Base-by-base conservation (phyloP, 2,888 invertebrate species). In the Papilio protenor region DNA sequence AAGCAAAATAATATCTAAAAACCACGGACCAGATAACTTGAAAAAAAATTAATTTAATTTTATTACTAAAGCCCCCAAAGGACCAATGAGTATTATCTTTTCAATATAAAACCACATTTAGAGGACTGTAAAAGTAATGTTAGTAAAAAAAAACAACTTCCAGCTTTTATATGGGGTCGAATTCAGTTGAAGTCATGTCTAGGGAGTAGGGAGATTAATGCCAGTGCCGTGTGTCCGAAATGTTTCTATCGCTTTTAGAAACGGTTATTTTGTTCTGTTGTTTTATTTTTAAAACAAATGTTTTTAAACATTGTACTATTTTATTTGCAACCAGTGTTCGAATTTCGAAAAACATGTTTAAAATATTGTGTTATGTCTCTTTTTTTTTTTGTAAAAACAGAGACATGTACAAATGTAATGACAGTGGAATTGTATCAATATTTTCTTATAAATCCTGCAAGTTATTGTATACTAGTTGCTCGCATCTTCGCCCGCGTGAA, bases 151-250 rank as follows among this genome's bases (percentile, higher is more conserved):
- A 71, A 27, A 69, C 52, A n/a, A 14, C 40, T 55, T 18, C 23
- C 49, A 70, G 64, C 52, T 75, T 78, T 75, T 78, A 64, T 78
- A 72, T 52, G 47, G 64, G 71, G 69, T 75, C n/a, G 64, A 75
- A 75, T 78, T 75, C 75, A 45, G 75, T 75, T 55, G 71, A 74
- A 74, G 70, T 77, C 77, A 75, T 71, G 78, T 78, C 78, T 75
- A 33, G 78, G 78, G 78, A 75, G 72, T 75, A 55, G 71, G 16
- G 49, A 78, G 78, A 75, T 78, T 75, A 72, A 78, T 78, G 78
- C 21, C 75, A 72, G 78, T 75, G 40, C 61, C 55, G 77, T 64
- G 55, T 75, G 70, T 75, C 75, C 64, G 66, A 78, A 75, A 64
- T 55, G 78, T 61, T 59, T 52, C 71, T 64, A 66, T 78, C 72